These are phyloP conservation scores for Gymnothorax reevesii DNA, from an alignment of 2,797 vertebrate genomes.

Conservation along the genomic window DNA sequence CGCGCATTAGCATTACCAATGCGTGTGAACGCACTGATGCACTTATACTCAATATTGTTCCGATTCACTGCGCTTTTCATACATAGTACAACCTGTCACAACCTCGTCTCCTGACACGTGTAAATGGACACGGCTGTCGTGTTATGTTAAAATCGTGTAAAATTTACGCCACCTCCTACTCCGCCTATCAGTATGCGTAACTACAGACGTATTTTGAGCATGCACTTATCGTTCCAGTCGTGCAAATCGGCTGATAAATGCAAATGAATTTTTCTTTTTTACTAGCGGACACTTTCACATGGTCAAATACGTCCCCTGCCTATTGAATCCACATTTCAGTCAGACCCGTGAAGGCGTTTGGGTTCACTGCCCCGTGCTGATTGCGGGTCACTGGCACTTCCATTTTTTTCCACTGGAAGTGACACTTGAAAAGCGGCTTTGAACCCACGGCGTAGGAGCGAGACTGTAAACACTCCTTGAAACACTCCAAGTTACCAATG, in stretches of 20 bases:
- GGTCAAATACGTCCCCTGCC: not conserved
- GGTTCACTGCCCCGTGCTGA: not conserved
- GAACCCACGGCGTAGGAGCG: constrained; percentile 13
- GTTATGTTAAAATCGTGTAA: not conserved
- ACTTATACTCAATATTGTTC: not conserved
- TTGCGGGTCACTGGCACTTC: constrained; percentile 11
- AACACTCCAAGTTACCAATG: not conserved
- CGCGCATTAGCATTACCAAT: not conserved
- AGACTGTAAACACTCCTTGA: not conserved
- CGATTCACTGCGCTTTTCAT: not conserved
- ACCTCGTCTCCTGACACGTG: not conserved
- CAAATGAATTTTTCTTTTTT: not conserved
- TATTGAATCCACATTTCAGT: not conserved
- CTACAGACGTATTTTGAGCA: not conserved
- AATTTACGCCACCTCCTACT: not conserved
- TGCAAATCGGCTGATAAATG: not conserved
- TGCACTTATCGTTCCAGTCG: not conserved
- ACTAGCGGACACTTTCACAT: not conserved
- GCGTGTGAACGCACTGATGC: not conserved
- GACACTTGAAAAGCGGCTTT: not conserved
- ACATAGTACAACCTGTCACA: not conserved
- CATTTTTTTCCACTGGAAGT: not conserved
- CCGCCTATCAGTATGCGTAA: not conserved
- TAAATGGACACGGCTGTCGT: not conserved
- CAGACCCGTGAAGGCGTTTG: not conserved